Conservation (phyloP, 2,888 invertebrate genomes). For the Epinotia ramella region DNA sequence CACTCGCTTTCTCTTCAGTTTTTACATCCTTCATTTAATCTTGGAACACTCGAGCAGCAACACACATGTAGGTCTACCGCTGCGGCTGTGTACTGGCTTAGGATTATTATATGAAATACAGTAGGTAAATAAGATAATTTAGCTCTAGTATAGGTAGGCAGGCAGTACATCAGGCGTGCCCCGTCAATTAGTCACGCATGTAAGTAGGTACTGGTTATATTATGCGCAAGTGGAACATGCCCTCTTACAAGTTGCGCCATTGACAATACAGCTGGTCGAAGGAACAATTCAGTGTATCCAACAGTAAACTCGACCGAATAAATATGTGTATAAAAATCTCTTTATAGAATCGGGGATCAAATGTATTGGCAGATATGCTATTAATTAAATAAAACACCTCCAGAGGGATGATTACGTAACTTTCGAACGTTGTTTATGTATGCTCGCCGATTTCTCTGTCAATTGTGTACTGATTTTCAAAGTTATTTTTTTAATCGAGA, state of each 20-base stretch:
- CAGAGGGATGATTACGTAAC: no score
- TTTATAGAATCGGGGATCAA: no score
- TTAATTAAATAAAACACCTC: no score
- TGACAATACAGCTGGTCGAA: slow-evolving; percentile 24
- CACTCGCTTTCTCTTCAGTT: no score
- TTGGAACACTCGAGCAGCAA: not conserved
- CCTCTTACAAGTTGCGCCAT: slow-evolving; percentile 27
- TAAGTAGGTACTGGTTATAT: not conserved
- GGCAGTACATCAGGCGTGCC: slow-evolving; percentile 52
- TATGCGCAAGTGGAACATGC: slow-evolving; percentile 29
- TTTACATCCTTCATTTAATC: no score
- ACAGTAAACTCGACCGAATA: no score
- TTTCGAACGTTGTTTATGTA: no score
- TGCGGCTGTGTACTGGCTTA: not conserved
- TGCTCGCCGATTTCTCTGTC: no score
- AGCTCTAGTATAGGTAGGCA: not conserved
- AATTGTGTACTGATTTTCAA: no score
- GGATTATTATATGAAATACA: not conserved
- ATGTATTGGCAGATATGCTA: no score
- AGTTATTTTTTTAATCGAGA: no score
- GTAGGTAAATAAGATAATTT: not conserved
- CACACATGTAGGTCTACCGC: not conserved
- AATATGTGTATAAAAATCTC: no score
- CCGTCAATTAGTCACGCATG: slow-evolving; percentile 54
- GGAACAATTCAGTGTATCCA: not conserved